Evolutionary conservation across 2,797 vertebrate genomes (phyloP).

Genomic region (Lagodon rhomboides): DNA sequence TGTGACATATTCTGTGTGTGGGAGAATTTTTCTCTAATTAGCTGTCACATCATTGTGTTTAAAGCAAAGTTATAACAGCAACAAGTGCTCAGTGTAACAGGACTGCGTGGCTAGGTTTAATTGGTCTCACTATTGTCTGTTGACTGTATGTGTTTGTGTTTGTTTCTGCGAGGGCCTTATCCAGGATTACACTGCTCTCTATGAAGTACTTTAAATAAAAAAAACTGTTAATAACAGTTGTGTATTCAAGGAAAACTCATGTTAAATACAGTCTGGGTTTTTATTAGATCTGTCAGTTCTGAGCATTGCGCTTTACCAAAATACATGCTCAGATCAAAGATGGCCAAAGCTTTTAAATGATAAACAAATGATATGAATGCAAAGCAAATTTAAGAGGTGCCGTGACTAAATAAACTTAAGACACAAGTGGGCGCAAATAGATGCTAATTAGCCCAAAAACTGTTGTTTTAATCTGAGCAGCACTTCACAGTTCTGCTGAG

Average conservation of each 20-base stretch:
- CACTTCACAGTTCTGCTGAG: no score
- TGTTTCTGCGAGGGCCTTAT: neutral
- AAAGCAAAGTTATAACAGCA: neutral
- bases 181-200: neutral
- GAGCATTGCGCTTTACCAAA: no score
- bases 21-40: conserved; percentile 19
- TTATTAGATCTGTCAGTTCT: no score
- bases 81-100: neutral
- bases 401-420: no score
- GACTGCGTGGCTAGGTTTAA: neutral
- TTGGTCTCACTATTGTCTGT: neutral
- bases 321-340: no score
- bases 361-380: neutral
- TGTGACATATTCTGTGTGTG: neutral
- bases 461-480: no score
- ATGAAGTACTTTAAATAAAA: no score
- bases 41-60: conserved; percentile 7
- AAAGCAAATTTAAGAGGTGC: no score
- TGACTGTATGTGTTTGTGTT: neutral
- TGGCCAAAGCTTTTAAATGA: neutral
- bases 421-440: no score
- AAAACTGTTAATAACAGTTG: no score
- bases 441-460: no score
- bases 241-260: neutral
- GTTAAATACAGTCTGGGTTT: neutral